Evolutionary conservation across 2,113 vertebrate species (phyloP), one percentile per base, ranked within the genome.

Genomic region (Chrysochloris asiatica): DNA sequence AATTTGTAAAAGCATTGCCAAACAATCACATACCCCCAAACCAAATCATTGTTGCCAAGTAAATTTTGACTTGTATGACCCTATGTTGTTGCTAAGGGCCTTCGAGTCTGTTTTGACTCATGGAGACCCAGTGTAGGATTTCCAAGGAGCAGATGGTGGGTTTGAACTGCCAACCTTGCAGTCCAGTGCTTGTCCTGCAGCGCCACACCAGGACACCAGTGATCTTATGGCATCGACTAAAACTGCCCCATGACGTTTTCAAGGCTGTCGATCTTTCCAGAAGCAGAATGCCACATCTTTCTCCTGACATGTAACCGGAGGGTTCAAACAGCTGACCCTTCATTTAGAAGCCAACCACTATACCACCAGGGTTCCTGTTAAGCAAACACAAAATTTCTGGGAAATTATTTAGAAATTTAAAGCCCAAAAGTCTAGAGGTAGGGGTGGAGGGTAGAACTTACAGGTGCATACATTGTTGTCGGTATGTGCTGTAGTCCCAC

Each of bases 381-480:
- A 61, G 76, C 36, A 86, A 81, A 89, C 48, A 45, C 41, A 45
- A 59, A 84, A 83, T 87, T 73, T 43, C 93, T 81, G 47, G 24
- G 21, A 86, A 93, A 81, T 72, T 48, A 36, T 83, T 93, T 92
- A 78, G 73, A 88, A 90, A 90, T 86, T 61, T 86, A 92, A 94
- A 92, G 13, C 41, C 59, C n/a, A 21, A 21, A 67, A 50, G 65
- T 50, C 36, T 38, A 50, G 71, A 79, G 16, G 19, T 48, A 2
- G 17, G 14, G 2, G 2, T 36, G 5, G 28, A 71, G 54, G 38
- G 4, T n/a, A n/a, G n/a, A n/a, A n/a, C n/a, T n/a, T n/a, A n/a
- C n/a, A n/a, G n/a, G n/a, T n/a, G n/a, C n/a, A n/a, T n/a, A n/a
- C n/a, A n/a, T n/a, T n/a, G n/a, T n/a, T n/a, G n/a, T n/a, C n/a